Conservation (phyloP, 2,113 vertebrate genomes). For the Platysteira castanea region DNA sequence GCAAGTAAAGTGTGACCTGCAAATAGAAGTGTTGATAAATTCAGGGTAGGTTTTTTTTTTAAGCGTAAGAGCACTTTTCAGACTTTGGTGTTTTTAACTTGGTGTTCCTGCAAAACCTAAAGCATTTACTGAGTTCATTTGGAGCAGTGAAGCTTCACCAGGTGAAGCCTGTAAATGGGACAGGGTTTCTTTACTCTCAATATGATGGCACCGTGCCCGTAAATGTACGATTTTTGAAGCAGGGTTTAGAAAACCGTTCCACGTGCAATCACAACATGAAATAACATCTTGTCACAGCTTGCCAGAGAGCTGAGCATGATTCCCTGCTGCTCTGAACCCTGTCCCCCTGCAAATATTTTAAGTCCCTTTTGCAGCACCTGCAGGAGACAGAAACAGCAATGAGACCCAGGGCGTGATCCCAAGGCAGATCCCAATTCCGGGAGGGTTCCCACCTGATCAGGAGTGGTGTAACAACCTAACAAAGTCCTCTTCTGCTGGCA, state of each 20-base stretch:
- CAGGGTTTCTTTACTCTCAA: not conserved
- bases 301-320: not conserved
- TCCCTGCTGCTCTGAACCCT: not conserved
- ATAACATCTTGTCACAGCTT: not conserved
- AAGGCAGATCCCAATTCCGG: not conserved
- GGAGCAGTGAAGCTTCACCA: not conserved
- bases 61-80: not conserved
- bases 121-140: not conserved
- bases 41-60: not conserved
- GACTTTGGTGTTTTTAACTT: not conserved
- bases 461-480: not conserved
- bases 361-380: not conserved
- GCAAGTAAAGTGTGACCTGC: slow-evolving; percentile 65
- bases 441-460: not conserved
- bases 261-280: not conserved
- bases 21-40: slow-evolving; percentile 57
- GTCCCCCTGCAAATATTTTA: not conserved
- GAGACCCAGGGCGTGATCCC: not conserved
- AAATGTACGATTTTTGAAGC: not conserved
- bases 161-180: not conserved
- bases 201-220: not conserved
- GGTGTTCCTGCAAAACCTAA: not conserved
- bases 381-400: not conserved
- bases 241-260: not conserved
- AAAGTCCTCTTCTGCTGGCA: not conserved